Conservation (phyloP, 2,113 vertebrate species). For the Neolamprologus sp. region DNA sequence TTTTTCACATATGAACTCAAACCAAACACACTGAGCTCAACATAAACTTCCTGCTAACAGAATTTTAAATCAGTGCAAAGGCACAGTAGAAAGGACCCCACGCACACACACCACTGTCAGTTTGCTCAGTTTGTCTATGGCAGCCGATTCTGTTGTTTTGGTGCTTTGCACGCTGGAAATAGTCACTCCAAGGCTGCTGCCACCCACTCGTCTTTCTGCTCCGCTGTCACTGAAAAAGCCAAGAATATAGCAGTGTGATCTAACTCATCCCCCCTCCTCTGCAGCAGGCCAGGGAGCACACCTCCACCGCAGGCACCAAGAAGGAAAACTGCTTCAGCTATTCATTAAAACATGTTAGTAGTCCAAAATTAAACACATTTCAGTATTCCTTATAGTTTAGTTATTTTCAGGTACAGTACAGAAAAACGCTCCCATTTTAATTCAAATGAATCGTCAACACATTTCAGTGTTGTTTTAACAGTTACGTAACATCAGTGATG, state of each 20-base stretch:
- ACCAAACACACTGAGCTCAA: neutral
- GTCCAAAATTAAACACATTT: neutral
- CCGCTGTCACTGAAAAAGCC: neutral
- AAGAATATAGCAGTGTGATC: neutral
- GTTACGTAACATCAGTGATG: neutral
- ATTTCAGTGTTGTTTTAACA: neutral
- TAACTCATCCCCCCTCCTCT: neutral
- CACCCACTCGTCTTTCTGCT: neutral
- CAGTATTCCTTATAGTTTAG: neutral
- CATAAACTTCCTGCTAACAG: neutral
- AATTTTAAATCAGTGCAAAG: neutral
- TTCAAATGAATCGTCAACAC: neutral
- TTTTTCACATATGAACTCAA: neutral
- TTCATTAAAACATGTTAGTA: neutral
- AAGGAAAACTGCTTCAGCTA: neutral
- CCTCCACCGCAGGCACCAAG: neutral
- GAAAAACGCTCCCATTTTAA: neutral
- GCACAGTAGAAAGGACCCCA: neutral
- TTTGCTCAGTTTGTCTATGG: neutral
- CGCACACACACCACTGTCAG: neutral
- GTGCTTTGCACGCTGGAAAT: accelerated
- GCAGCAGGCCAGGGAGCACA: neutral
- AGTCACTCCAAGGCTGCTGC: neutral
- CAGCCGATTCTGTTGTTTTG: neutral
- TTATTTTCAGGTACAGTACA: neutral